These are phyloP conservation scores for Zaprionus obscuricornis DNA, from an alignment of 2,888 invertebrate genomes.

Conservation along the genomic window DNA sequence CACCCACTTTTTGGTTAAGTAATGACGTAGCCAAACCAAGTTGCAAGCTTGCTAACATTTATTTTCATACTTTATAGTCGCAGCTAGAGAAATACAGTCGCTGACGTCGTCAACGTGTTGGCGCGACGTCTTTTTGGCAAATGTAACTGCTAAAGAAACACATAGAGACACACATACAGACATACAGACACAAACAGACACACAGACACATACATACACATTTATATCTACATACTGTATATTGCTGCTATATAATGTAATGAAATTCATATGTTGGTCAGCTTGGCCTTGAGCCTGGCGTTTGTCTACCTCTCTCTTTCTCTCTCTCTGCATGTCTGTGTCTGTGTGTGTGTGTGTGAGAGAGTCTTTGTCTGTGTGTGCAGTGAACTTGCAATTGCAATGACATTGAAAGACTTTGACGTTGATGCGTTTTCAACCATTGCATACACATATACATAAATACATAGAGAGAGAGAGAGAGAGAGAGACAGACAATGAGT, in stretches of 20 bases:
- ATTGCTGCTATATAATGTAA: not conserved
- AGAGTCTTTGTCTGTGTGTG: conserved; percentile 18
- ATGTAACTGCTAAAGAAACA: too few relatives aligned
- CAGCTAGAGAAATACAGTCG: conserved; percentile 8
- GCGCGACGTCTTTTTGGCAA: too few relatives aligned
- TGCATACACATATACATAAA: conserved; percentile 1
- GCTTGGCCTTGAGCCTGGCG: conserved; percentile 69
- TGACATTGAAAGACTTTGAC: conserved; percentile 73
- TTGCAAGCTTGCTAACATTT: conserved; percentile 57
- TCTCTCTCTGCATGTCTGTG: not conserved
- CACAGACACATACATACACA: conserved; percentile 1
- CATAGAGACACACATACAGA: too few relatives aligned
- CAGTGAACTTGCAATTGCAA: conserved; percentile 56
- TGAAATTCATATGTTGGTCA: conserved; percentile 61
- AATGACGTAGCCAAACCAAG: conserved; percentile 43
- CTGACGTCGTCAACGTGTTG: conserved; percentile 3
- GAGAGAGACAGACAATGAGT: too few relatives aligned
- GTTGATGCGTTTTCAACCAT: conserved; percentile 45
- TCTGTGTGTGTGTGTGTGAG: not conserved
- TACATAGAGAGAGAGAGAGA: too few relatives aligned
- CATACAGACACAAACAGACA: too few relatives aligned
- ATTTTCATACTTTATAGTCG: conserved; percentile 7
- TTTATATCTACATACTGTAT: conserved; percentile 9
- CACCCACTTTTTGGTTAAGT: conserved; percentile 55
- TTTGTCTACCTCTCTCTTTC: too few relatives aligned